Evolutionary conservation across 2,113 vertebrate species (phyloP).

Genomic region (Hippocampus guttulatus): DNA sequence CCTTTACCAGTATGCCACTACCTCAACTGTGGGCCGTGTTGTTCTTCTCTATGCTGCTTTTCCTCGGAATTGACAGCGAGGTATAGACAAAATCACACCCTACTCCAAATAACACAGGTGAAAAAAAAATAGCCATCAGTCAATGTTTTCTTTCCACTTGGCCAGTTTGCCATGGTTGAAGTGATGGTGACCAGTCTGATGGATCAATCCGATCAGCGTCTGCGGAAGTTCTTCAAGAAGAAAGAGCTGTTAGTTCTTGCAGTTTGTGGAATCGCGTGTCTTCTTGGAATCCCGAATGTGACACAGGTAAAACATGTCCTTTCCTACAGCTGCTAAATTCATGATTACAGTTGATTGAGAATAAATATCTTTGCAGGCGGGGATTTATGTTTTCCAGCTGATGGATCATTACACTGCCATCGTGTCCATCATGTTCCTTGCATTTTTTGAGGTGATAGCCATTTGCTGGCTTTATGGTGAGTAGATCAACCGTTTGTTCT

Average conservation of each 20-base stretch:
- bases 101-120: not conserved
- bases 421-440: conserved; percentile 75
- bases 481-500: not conserved
- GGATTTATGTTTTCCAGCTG: conserved; percentile 76
- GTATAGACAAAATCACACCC: conserved; percentile 31
- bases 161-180: conserved; percentile 77
- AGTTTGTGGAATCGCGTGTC: conserved; percentile 50
- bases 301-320: conserved; percentile 62
- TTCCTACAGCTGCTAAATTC: not conserved
- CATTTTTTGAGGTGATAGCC: conserved; percentile 73
- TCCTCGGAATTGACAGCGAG: conserved; percentile 75
- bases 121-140: not conserved
- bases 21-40: conserved; percentile 72
- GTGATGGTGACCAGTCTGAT: conserved; percentile 75
- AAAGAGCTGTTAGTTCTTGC: conserved; percentile 71
- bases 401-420: conserved; percentile 78
- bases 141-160: not conserved
- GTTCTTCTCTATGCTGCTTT: conserved; percentile 77
- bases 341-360: conserved; percentile 3
- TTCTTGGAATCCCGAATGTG: conserved; percentile 72
- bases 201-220: conserved; percentile 51
- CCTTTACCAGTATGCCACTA: conserved; percentile 73
- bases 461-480: conserved; percentile 72
- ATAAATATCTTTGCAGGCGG: conserved; percentile 54
- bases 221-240: conserved; percentile 57